Evolutionary conservation across 2,797 vertebrate genomes (phyloP).

Genomic region (Selene dorsalis): DNA sequence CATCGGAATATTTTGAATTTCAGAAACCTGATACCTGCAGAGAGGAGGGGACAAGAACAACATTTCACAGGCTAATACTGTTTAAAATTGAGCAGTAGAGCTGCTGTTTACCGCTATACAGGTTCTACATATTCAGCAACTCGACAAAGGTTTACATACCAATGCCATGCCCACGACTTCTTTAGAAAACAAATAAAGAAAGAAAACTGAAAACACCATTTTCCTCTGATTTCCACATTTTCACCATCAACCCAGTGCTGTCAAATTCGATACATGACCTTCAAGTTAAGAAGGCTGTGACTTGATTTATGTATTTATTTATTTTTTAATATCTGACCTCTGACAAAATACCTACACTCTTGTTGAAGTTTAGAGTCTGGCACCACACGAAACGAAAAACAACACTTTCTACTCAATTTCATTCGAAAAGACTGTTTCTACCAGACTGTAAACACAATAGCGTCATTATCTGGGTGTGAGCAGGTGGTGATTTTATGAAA

Average conservation of each 20-base stretch:
- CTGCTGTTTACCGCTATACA: neutral
- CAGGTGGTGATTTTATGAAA: constrained; percentile 39
- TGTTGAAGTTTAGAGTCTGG: neutral
- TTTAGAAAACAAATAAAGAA: neutral
- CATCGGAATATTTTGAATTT: constrained; percentile 35
- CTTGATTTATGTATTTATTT: constrained; percentile 30
- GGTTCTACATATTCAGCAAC: constrained; percentile 3
- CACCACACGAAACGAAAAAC: constrained; percentile 12
- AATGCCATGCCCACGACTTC: neutral
- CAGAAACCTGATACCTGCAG: constrained; percentile 20
- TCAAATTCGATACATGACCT: constrained; percentile 2
- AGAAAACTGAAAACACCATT: neutral
- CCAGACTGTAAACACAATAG: neutral
- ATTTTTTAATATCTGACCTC: constrained; percentile 21
- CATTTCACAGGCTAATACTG: constrained; percentile 10
- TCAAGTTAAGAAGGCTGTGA: neutral
- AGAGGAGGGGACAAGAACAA: neutral
- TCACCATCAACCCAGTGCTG: neutral
- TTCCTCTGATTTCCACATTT: constrained; percentile 11
- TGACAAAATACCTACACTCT: neutral
- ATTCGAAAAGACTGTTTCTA: too few species aligned
- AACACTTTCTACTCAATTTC: neutral
- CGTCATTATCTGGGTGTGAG: constrained; percentile 21
- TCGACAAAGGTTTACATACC: constrained; percentile 17
- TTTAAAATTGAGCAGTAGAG: constrained; percentile 30